Base-by-base conservation (phyloP, 2,797 vertebrate genomes). In the Sebastes elongatus region DNA sequence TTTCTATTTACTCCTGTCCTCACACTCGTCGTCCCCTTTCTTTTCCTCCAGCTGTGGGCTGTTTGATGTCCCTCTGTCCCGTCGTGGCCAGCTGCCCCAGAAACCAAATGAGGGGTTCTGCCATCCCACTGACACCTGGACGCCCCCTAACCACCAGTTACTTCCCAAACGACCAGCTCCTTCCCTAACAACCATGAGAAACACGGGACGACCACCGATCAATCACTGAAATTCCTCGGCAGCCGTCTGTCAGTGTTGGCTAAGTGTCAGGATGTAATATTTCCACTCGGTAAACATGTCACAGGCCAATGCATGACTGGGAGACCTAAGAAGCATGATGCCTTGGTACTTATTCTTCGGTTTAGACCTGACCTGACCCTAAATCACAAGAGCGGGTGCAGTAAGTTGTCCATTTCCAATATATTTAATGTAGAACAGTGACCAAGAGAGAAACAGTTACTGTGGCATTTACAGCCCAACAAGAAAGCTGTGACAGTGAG, bases 21-120 rank as follows among this genome's bases (percentile, higher is more conserved):
- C 63, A 68, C 69, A 27, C 63, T 76, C 6, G 23, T 57, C 68
- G 66, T 59, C 57, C 64, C 42, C 69, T 70, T 53, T 80, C 4
- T 82, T 73, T 77, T 84, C 42, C 27, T 87, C 82, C 88, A 92
- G 86, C 86, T 91, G 91, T 87, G 86, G 59, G 72, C 55, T 87
- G 82, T 91, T 94, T 93, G 90, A 92, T 92, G 89, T 93, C 84
- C 70, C 38, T 81, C 75, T 82, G 82, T 85, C 74, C 74, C 23
- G 23, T 80, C 83, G 85, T 72, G 65, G 74, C 89, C 91, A 90
- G 88, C 85, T 93, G 91, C 85, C 83, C 42, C 83, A 68, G 80
- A 92, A 90, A 81, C 91, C 89, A 89, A 95, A 94, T 94, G 92
- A 94, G 59, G 80, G 86, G 85, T 96, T 95, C 67, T 89, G 92